Evolutionary conservation across 2,797 vertebrate species (phyloP), one percentile per base, ranked within the genome.

Genomic region (Merluccius polli): DNA sequence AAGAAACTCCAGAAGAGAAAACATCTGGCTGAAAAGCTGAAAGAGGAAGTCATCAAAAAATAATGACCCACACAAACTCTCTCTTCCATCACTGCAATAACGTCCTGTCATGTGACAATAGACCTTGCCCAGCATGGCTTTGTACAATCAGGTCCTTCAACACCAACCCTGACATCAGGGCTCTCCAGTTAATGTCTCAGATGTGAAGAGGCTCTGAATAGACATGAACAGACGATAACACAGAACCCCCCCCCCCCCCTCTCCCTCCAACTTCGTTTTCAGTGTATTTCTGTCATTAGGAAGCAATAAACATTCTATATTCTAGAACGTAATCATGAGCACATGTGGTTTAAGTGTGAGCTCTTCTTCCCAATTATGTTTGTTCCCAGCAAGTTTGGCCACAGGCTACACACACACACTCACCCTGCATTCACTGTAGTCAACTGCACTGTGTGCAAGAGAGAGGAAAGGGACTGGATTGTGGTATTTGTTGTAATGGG

Each of bases 1-100:
- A 97, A 97, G 87, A 95, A 91, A 75, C 85, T 98, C 33, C 93
- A 96, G 92, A 99, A 97, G 91, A 95, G 97, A 85, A 97, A 96
- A 88, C 93, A 97, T 83, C 92, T 99, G 75, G 97, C 98, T 29
- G 97, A 98, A 86, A 99, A 98, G 85, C 95, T 99, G 68, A 98
- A 97, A 91, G 96, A 99, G 88, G 97, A 99, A 92, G 98, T 99
- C 16, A 97, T 99, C 85, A 97, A 96, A 83, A 99, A 98, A 87
- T 97, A 88, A 91, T 44, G 80, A 67, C 4, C 18, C 41, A 44
- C 8, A 59, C 52, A 59, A 9, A 65, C 24, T 8, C n/a, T 1
- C 52, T 11, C 59, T 65, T 65, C 59, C 24, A 27, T 27, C 59
- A 38, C 9, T 27, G 59, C 59, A 27, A 65, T 65, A 65, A 65